Evolutionary conservation across 35 echinoderm and acorn worm species (phyloP).

Genomic region (Ophioderma brevispina): DNA sequence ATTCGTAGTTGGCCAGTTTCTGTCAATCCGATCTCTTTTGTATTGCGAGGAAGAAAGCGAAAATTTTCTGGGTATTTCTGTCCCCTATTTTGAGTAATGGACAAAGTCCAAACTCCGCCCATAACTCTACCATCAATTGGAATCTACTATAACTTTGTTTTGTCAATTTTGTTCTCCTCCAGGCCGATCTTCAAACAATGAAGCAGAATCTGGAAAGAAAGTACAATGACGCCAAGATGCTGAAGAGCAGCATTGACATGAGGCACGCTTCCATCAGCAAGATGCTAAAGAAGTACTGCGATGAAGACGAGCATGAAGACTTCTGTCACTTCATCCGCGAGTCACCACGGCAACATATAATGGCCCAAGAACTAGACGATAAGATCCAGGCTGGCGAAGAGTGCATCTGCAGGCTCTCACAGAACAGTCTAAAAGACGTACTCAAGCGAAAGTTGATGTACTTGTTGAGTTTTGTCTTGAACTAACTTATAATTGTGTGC

Average conservation of each 20-base stretch:
- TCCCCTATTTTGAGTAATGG: no score
- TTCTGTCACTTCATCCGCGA: conserved; percentile 68
- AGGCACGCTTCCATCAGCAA: conserved; percentile 65
- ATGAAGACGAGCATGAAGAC: conserved; percentile 71
- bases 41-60: no score
- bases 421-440: conserved; percentile 55
- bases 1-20: no score
- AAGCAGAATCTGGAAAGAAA: conserved; percentile 56
- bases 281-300: conserved; percentile 56
- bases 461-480: no score
- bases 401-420: conserved; percentile 80
- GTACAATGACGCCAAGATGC: conserved; percentile 82
- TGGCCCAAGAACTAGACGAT: conserved; percentile 76
- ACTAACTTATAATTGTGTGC: no score
- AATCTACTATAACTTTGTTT: background rate
- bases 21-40: no score
- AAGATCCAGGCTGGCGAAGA: conserved; percentile 81
- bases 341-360: conserved; percentile 48
- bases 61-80: no score
- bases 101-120: no score
- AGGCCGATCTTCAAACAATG: conserved; percentile 80
- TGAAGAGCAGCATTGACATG: conserved; percentile 76
- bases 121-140: no score
- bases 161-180: background rate
- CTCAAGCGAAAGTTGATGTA: background rate